Evolutionary conservation across 2,113 vertebrate genomes (phyloP).

Genomic region (Neoarius graeffei): DNA sequence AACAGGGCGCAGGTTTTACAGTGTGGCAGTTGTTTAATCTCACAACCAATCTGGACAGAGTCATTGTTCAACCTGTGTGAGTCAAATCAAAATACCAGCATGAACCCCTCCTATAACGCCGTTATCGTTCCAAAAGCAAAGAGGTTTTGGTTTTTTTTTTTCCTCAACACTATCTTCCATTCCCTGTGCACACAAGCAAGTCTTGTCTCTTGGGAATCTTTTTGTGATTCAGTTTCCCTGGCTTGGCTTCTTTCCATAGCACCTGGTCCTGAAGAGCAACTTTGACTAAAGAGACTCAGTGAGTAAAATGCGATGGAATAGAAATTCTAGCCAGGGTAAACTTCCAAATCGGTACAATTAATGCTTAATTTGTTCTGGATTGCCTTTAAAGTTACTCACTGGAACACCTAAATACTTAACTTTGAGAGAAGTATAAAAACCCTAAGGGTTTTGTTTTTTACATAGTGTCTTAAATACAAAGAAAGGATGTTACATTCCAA

Average conservation of each 20-base stretch:
- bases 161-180: slow-evolving; percentile 16
- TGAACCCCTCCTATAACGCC: slow-evolving; percentile 18
- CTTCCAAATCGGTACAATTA: slow-evolving; percentile 58
- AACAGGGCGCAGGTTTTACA: neutral
- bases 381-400: slow-evolving; percentile 48
- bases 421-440: slow-evolving; percentile 14
- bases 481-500: slow-evolving; percentile 31
- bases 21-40: slow-evolving; percentile 21
- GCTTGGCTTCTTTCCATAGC: slow-evolving; percentile 49
- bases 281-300: slow-evolving; percentile 40
- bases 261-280: slow-evolving; percentile 41
- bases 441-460: neutral
- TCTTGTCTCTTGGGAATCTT: slow-evolving; percentile 25
- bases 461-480: slow-evolving; percentile 7
- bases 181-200: slow-evolving; percentile 28
- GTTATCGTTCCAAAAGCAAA: slow-evolving; percentile 38
- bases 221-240: slow-evolving; percentile 37
- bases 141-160: neutral
- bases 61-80: slow-evolving; percentile 37
- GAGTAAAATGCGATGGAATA: slow-evolving; percentile 56
- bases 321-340: slow-evolving; percentile 56
- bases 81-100: slow-evolving; percentile 43
- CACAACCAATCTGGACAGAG: slow-evolving; percentile 13
- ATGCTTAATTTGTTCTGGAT: slow-evolving; percentile 57
- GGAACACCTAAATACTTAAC: neutral